Base-by-base conservation (phyloP, 1,140 invertebrate species). In the Tenebrio molitor region DNA sequence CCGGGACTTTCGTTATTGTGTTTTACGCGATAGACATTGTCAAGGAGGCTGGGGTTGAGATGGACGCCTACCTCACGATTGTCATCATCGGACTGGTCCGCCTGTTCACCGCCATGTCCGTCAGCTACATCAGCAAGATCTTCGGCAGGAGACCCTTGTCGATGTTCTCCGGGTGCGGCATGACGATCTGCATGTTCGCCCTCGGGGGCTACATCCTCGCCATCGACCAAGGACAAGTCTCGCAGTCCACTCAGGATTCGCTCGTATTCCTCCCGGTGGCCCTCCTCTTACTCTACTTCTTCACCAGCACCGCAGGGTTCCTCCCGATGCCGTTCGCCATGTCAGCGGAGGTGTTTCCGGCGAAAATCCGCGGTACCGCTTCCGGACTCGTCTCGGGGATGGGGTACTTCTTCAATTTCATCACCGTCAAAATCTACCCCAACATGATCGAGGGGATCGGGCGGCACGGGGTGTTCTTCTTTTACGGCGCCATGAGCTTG, bases 1-100 rank as follows among this genome's bases (percentile, higher is more conserved):
- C 89, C 1, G 93, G 93, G 0, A 88, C 91, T 15, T 93, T 92
- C 75, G 90, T 92, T 2, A 84, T 93, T 1, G 88, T 93, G 29
- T 93, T 93, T 69, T 94, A 95, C 74, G 90, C 92, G 0, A 84
- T 89, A 14, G 81, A 92, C 84, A 84, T 95, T 74, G 86, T 89
- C 0, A 71, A 69, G 4, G 87, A 88, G 25, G 87, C 89, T 1
- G 87, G 87, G 0, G 83, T 90, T 1, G 79, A 78, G 1, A 84
- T 89, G 1, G 86, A 91, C 77, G 83, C 86, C 0, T 89, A 89
- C 46, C 67, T 90, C 6, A 85, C 89, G 0, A 84, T 89, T 19
- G 80, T 88, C 0, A 77, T 90, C 2, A 87, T 89, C 34, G 90
- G 88, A 2, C 1, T 87, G 0, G 85, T 86, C 0, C 82, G 89